These are phyloP conservation scores for Rhabdophis nuchalis DNA, from an alignment of 2,797 vertebrate genomes.

Conservation along the genomic window DNA sequence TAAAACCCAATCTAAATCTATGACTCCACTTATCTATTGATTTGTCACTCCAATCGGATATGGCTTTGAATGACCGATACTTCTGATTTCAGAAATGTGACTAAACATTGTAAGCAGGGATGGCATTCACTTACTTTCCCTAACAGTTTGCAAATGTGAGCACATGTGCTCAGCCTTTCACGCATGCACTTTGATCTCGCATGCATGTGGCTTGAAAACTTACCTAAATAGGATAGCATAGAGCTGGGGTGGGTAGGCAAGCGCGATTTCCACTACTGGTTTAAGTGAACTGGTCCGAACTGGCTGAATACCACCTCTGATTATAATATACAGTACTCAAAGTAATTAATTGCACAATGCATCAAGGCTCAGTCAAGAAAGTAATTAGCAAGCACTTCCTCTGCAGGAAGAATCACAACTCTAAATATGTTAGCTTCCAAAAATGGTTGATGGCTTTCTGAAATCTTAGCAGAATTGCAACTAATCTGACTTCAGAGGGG, in stretches of 20 bases:
- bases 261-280: too few relatives aligned
- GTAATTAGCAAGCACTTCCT: not conserved
- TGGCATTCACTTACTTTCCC: too few relatives aligned
- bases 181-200: too few relatives aligned
- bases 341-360: not conserved
- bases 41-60: not conserved
- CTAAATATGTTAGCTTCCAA: not conserved
- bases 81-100: not conserved
- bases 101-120: not conserved
- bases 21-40: not conserved
- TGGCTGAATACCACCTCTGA: too few relatives aligned
- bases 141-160: too few relatives aligned
- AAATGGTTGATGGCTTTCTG: not conserved
- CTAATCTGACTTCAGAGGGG: not conserved
- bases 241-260: too few relatives aligned
- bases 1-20: not conserved
- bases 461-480: not conserved
- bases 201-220: too few relatives aligned
- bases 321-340: not conserved
- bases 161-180: too few relatives aligned
- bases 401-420: not conserved
- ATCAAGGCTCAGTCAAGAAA: not conserved
- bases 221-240: too few relatives aligned
- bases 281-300: too few relatives aligned
- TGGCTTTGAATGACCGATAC: not conserved